Evolutionary conservation across 2,888 invertebrate genomes (phyloP).

Genomic region (Octodonta nipae): DNA sequence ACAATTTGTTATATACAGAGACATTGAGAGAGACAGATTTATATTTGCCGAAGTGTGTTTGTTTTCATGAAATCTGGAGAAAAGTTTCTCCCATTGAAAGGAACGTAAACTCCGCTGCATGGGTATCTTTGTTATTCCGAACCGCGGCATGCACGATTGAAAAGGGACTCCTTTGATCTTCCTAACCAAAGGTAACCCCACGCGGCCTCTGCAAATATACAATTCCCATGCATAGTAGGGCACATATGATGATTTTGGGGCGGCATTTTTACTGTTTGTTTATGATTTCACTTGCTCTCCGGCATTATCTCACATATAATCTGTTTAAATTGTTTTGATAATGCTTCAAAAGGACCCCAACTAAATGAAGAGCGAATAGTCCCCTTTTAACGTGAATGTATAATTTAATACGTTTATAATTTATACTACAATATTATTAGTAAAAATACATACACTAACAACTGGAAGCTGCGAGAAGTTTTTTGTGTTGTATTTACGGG

Average conservation of each 20-base stretch:
- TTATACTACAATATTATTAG: too few species aligned
- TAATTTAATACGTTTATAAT: too few species aligned
- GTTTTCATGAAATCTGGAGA: constrained; percentile 30
- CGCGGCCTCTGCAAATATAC: constrained; percentile 16
- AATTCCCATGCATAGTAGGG: constrained; percentile 10
- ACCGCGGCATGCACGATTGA: constrained; percentile 16
- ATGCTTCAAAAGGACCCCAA: constrained; percentile 3
- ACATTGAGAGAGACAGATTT: constrained; percentile 13
- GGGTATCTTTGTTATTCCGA: constrained; percentile 18
- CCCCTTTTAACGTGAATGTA: too few species aligned
- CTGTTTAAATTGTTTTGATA: constrained; percentile 16
- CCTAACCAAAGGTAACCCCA: constrained; percentile 16
- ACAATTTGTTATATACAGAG: constrained; percentile 14
- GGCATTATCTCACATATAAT: constrained; percentile 15
- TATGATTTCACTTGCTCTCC: constrained; percentile 12
- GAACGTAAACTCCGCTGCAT: constrained; percentile 27
- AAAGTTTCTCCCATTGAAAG: constrained; percentile 23
- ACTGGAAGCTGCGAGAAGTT: too few species aligned
- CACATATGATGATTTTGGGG: constrained; percentile 9
- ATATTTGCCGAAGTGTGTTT: constrained; percentile 29
- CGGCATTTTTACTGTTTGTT: constrained; percentile 14
- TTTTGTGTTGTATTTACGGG: too few species aligned
- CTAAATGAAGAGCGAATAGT: too few species aligned
- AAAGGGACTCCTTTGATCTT: constrained; percentile 19
- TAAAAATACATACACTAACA: too few species aligned